A percentile compares a stretch with the other conserved stretches of the same genome.
Evolutionary conservation across 2,888 invertebrate species (phyloP).

Genomic region (Acanthopleura granulata): DNA sequence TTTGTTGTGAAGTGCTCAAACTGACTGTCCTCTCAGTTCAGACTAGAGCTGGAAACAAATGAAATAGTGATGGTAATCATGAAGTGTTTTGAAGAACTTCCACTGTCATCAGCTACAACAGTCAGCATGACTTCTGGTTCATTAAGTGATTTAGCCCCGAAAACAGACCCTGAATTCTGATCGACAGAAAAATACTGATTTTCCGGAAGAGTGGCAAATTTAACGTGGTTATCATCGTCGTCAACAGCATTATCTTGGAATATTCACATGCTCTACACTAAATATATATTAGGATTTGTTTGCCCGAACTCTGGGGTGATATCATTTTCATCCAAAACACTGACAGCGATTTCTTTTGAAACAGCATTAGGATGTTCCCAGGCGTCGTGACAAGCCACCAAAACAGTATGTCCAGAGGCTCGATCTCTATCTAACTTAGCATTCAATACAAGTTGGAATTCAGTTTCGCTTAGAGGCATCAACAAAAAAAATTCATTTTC

Average conservation of each 20-base stretch:
- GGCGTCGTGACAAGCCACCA: conserved; percentile 23
- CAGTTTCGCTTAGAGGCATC: conserved; percentile 12
- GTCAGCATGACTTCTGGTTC: background rate
- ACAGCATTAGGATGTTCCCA: conserved; percentile 16
- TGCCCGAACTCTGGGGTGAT: conserved; percentile 16
- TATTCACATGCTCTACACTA: background rate
- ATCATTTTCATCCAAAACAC: conserved; percentile 22
- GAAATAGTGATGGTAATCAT: too few relatives aligned
- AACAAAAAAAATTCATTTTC: conserved; percentile 20
- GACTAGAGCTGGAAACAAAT: too few relatives aligned
- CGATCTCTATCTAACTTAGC: conserved; percentile 24
- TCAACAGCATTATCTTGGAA: conserved; percentile 74
- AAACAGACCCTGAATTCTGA: background rate
- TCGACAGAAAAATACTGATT: background rate
- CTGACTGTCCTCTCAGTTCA: too few relatives aligned
- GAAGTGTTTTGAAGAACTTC: conserved; percentile 75
- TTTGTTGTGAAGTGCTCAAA: too few relatives aligned
- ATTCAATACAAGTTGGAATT: conserved; percentile 24
- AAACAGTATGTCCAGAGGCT: conserved; percentile 15
- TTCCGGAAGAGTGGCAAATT: conserved; percentile 75
- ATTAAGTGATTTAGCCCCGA: background rate
- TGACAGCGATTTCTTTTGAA: background rate
- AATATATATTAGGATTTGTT: background rate
- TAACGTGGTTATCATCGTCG: conserved; percentile 88
- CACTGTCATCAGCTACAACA: conserved; percentile 84